These are phyloP conservation scores for Okapia johnstoni DNA, from an alignment of 2,113 vertebrate species.

Conservation along the genomic window DNA sequence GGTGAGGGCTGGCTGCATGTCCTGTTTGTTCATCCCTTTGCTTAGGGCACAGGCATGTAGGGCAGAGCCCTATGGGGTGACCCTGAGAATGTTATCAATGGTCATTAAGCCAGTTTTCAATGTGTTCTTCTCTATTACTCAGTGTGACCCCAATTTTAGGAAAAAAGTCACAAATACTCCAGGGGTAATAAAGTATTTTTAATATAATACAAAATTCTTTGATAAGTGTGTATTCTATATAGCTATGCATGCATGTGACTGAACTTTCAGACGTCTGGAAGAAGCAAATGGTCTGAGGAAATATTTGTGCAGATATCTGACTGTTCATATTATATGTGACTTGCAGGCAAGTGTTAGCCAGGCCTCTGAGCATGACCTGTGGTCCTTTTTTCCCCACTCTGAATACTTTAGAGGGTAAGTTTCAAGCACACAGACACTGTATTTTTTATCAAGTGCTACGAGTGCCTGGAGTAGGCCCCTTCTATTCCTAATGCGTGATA, in stretches of 20 bases:
- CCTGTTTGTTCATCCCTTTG: accelerated
- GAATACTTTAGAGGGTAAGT: background rate
- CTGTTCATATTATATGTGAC: background rate
- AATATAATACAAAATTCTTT: background rate
- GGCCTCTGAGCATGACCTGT: background rate
- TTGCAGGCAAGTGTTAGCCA: background rate
- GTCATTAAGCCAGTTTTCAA: background rate
- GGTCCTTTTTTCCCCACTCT: background rate
- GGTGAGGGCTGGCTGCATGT: background rate
- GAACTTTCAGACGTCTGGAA: background rate
- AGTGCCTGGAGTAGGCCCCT: background rate
- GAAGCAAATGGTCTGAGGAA: background rate
- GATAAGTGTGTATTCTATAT: background rate
- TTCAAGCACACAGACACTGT: background rate
- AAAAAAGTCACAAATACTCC: background rate
- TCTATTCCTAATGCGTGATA: background rate
- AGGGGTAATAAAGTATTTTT: background rate
- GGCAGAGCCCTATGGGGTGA: too few species aligned
- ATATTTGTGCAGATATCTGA: background rate
- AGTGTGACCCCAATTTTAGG: background rate
- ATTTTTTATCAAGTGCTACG: background rate
- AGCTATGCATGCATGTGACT: background rate
- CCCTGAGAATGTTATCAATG: background rate
- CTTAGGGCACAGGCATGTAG: background rate
- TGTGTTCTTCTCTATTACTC: background rate